Base-by-base conservation (phyloP, 2,888 invertebrate genomes). In the Volucella inanis region DNA sequence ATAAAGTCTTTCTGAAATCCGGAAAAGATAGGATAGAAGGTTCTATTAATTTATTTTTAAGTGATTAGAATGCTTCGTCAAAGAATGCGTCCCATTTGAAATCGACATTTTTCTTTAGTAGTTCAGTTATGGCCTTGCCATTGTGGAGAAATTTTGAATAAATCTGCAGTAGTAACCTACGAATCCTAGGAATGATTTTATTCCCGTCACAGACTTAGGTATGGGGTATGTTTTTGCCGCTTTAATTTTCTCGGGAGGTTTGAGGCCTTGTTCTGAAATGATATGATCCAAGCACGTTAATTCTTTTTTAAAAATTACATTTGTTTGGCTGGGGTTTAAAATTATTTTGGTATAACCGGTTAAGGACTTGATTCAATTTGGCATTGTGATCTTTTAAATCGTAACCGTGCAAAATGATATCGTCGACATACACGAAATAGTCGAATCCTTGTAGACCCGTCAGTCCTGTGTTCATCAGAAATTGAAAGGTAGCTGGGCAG, bases 1-100 rank as follows among this genome's bases (percentile, higher is more conserved):
- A 71, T 45, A 50, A 87, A 80, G 59, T 68, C 50, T 72, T 70
- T 71, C 78, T 64, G 65, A 82, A 87, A 61, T 79, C 43, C 67
- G 87, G 62, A 59, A 75, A 83, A 43, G 47, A 50, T 59, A 82
- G 18, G 10, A 70, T 55, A 10, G 78, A 64, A 22, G 52, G 8
- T 15, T 31, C 2, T 12, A 50, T 50, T 3, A 41, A 22, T 65
- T 65, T 65, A 2, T 18, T 10, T 52, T 18, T 47, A 47, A 15
- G 57, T 31, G 22, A 2, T 64, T 15, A 1, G 45, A 45, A 55
- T 41, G 68, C 31, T 38, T 70, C 45, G 9, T 31, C 47, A 10
- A 38, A 55, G n/a, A 47, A 38, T 14, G 57, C 47, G 47, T 68
- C 55, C 15, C 55, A 55, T 31, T 70, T 57, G 22, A 57, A 55